These are phyloP conservation scores for Anarsia innoxiella DNA, from an alignment of 2,888 invertebrate species.

Conservation along the genomic window DNA sequence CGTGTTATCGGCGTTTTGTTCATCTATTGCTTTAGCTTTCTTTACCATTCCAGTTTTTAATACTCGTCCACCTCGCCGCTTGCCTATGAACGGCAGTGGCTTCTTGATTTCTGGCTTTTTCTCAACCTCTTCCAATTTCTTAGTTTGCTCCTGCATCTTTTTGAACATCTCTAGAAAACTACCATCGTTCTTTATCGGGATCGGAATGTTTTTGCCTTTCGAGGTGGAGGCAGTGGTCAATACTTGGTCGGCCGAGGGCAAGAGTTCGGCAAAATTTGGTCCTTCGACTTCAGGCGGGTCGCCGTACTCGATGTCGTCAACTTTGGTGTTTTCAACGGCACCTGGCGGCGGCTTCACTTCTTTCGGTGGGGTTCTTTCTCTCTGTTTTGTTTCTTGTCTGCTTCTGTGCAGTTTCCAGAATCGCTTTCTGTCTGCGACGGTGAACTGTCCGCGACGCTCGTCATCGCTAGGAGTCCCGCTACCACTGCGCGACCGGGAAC, in stretches of 20 bases:
- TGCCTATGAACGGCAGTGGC: constrained; percentile 79
- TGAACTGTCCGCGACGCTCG: constrained; percentile 63
- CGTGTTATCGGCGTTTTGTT: constrained; percentile 76
- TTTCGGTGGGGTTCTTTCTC: constrained; percentile 44
- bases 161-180: constrained; percentile 94
- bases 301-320: constrained; percentile 59
- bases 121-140: constrained; percentile 56
- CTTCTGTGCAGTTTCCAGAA: constrained; percentile 61
- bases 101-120: constrained; percentile 57
- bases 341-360: constrained; percentile 61
- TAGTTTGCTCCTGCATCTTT: constrained; percentile 84
- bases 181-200: constrained; percentile 91
- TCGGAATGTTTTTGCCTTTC: constrained; percentile 70
- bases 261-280: constrained; percentile 59
- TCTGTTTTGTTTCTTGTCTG: constrained; percentile 41
- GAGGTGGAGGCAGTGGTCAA: constrained; percentile 45
- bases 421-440: constrained; percentile 61
- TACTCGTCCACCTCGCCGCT: constrained; percentile 89
- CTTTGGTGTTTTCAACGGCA: constrained; percentile 44
- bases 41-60: constrained; percentile 93
- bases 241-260: constrained; percentile 41
- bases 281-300: constrained; percentile 66
- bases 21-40: constrained; percentile 81
- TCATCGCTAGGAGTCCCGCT: constrained; percentile 51
- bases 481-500: constrained; percentile 39